Percentiles rank a stretch among this genome's conserved stretches.
These are phyloP conservation scores for Pogoniulus pusillus DNA, from an alignment of 2,797 vertebrate species.

Conservation along the genomic window DNA sequence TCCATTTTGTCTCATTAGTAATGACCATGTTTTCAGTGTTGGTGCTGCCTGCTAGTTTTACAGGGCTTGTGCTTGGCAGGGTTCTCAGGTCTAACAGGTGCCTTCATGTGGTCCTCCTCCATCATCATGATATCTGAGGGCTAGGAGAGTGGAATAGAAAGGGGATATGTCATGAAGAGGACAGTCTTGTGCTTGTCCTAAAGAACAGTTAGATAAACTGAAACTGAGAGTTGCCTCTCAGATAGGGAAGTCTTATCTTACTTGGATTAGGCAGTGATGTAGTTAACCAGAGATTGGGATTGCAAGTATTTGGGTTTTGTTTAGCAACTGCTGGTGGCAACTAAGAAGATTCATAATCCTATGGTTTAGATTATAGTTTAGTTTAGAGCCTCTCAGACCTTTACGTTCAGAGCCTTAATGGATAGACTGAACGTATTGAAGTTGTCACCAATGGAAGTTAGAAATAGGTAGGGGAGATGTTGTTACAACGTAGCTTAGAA, in stretches of 20 bases:
- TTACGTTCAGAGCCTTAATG: neutral
- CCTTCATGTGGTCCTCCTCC: rapidly evolving
- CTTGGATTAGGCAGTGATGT: neutral
- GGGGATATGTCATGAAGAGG: neutral
- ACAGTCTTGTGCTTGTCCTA: neutral
- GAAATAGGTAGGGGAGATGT: neutral
- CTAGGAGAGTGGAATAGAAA: neutral
- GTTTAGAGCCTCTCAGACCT: neutral
- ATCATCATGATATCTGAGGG: rapidly evolving
- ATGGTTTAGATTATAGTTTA: neutral
- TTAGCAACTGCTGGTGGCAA: neutral
- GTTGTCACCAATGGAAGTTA: neutral
- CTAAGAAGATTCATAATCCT: neutral
- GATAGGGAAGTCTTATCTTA: neutral
- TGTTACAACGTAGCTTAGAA: neutral
- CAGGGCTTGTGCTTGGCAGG: neutral
- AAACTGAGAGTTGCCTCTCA: neutral
- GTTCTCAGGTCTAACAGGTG: neutral
- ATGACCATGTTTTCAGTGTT: neutral
- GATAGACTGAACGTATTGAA: neutral
- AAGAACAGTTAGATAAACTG: neutral
- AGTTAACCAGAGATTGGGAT: neutral
- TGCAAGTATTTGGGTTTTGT: neutral
- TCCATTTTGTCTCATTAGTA: neutral
- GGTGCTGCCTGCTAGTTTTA: neutral